A percentile compares a stretch with the other conserved stretches of the same genome.
Conservation (phyloP, 2,113 vertebrate genomes). For the Sinocyclocheilus rhinocerous region DNA sequence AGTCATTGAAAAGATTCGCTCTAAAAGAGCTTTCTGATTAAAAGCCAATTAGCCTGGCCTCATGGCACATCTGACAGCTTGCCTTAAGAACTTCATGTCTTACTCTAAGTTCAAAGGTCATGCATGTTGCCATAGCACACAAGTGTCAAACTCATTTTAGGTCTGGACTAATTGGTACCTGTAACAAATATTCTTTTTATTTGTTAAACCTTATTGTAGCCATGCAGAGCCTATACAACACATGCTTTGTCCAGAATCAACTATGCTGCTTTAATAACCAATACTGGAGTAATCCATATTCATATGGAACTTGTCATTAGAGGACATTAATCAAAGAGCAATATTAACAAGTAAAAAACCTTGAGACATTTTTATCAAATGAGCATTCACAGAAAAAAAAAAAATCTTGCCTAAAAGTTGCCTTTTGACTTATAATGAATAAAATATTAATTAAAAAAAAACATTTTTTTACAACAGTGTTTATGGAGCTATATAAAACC, state of each 20-base stretch:
- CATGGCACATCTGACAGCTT: slow-evolving; percentile 30
- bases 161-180: neutral
- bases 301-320: neutral
- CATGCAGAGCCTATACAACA: neutral
- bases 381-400: neutral
- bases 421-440: neutral
- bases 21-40: slow-evolving; percentile 51
- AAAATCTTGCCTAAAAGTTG: neutral
- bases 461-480: neutral
- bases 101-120: neutral
- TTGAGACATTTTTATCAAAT: neutral
- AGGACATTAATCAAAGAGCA: neutral
- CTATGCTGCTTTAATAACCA: neutral
- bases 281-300: neutral
- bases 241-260: neutral
- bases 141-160: neutral
- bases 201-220: neutral
- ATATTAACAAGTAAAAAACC: no score
- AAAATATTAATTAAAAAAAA: neutral
- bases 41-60: slow-evolving; percentile 61
- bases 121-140: neutral
- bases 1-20: slow-evolving; percentile 46
- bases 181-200: neutral
- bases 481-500: neutral
- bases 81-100: neutral